Base-by-base conservation (phyloP, 2,888 invertebrate genomes). In the Eumerus sabulonum region DNA sequence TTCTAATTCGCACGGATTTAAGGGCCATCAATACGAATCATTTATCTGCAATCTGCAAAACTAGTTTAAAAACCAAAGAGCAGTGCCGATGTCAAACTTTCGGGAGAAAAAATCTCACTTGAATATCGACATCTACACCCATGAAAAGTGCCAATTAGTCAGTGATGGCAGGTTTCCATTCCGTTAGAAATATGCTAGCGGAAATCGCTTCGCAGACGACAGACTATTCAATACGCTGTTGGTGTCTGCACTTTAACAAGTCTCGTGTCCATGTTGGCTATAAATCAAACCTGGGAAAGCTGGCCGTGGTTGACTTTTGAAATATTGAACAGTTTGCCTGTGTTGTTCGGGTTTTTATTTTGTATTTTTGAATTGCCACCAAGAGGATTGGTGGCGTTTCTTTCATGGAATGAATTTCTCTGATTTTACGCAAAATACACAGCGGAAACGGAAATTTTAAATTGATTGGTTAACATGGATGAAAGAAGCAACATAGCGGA, bases 391-490 rank as follows among this genome's bases (percentile, higher is more conserved):
- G 19, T 50, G 53, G 11, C 64, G 74, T 56, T 79, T 79, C 79
- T 79, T 79, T 79, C 64, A 79, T 79, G 60, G 68, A 70, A 74
- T 74, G 74, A 70, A 74, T 68, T 79, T 79, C 74, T 73, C 74
- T 79, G 79, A 79, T 79, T 79, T 79, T 68, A 74, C 74, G 79
- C 70, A 79, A 79, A 27, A 79, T 79, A 79, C 60, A 73, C 68
- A 74, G 47, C 68, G 74, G 74, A 79, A 79, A 79, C 79, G 79
- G 74, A 79, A 79, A 79, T 74, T 79, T 79, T 79, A 79, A 79
- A 79, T 79, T 79, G 79, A 79, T 79, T 79, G 79, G 79, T 79
- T 79, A 79, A 74, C 79, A 74, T 79, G 79, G 79, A 79, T 79
- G 79, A 51, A 70, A 74, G 70, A 56, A 79, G 79, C 68, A 54